Base-by-base conservation (phyloP, 2,113 vertebrate species). In the Mormyrus lacerda region DNA sequence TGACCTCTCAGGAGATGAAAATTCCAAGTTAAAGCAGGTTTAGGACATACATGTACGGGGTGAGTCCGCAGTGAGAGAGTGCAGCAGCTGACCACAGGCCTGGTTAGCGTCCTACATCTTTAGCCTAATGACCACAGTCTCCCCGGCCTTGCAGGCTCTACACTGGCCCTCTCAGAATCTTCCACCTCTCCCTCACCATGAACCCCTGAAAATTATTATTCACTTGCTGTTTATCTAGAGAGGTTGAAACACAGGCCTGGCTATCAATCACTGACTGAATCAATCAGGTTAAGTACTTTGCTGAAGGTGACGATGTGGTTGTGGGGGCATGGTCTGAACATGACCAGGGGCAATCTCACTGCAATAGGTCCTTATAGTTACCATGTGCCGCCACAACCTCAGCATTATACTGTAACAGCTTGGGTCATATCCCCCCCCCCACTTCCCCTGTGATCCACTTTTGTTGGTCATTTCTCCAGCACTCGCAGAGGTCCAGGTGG, bases 401-500 rank as follows among this genome's bases (percentile, higher is more conserved):
- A 47, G 17, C 21, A 84, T 84, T 84, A n/a, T 24, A 84, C 24
- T 47, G 42, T 84, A 47, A 24, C 44, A 84, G 82, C 82, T 84
- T 84, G 39, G 21, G 44, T 47, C 82, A 44, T n/a, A 47, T n/a
- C 4, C 79, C 4, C 44, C 44, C 79, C 44, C 42, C 44, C 7
- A 24, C 82, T 11, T 19, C 44, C 44, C 44, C 9, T 47, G 42
- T n/a, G 44, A 47, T 84, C 42, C 39, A n/a, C 82, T 45, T 47
- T 84, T 47, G 82, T 47, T n/a, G 19, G 82, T 84, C 82, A 5
- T 24, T 45, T 24, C 39, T 45, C 82, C 82, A 47, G 19, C 24
- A 84, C 82, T 21, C 44, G 44, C 82, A 84, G 82, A 84, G 82
- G 42, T n/a, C 82, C 82, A 84, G 82, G 82, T 84, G 82, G 44